Evolutionary conservation across 2,888 invertebrate genomes (phyloP).

Genomic region (Salticus scenicus): DNA sequence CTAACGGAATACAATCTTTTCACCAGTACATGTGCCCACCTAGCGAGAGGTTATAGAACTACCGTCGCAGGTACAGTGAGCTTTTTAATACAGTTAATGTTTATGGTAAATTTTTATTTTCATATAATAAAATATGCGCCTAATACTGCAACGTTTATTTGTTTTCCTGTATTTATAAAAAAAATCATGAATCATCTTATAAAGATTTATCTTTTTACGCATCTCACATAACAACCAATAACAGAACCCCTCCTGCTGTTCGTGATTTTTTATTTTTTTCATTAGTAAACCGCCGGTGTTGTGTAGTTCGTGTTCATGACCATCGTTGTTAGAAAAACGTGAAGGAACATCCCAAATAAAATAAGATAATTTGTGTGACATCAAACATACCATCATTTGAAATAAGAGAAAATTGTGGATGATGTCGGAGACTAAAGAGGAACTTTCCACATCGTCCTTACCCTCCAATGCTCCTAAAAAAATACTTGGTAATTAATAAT

Average conservation of each 20-base stretch:
- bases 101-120: no score
- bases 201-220: no score
- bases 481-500: conserved; percentile 65
- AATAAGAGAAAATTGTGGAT: conserved; percentile 26
- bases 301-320: conserved; percentile 32
- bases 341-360: conserved; percentile 33
- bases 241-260: conserved; percentile 37
- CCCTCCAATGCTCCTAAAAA: conserved; percentile 63
- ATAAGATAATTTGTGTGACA: conserved; percentile 37
- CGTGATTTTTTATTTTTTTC: conserved; percentile 40
- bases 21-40: conserved; percentile 30
- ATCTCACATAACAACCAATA: conserved; percentile 28
- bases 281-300: conserved; percentile 43
- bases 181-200: no score
- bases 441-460: conserved; percentile 55
- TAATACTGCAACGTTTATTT: no score
- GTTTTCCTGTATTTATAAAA: no score
- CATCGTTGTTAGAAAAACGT: conserved; percentile 53
- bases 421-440: conserved; percentile 68
- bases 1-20: conserved; percentile 5
- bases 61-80: not conserved
- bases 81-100: no score
- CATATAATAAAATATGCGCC: no score
- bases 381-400: conserved; percentile 35
- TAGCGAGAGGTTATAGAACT: conserved; percentile 3